Evolutionary conservation across 64 coral and sea anemone genomes (phyloP).

Genomic region (Platygyra sinensis): DNA sequence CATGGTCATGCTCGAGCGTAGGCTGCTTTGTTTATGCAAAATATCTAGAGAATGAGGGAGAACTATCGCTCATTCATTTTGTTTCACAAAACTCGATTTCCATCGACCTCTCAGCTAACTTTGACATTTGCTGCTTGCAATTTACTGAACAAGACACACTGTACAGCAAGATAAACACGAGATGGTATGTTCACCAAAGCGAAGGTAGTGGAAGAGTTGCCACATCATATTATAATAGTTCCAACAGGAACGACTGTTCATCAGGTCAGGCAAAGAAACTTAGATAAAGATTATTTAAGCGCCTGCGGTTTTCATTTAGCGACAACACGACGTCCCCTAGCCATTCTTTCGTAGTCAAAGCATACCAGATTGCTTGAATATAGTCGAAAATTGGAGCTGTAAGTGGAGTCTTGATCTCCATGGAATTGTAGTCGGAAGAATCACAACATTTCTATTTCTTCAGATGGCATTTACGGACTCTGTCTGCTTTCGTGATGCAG

Average conservation of each 20-base stretch:
- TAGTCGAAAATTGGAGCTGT: too few species aligned
- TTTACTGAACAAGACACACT: constrained; percentile 99
- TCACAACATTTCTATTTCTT: too few species aligned
- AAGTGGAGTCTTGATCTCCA: too few species aligned
- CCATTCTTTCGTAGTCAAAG: too few species aligned
- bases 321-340: too few species aligned
- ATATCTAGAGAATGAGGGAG: constrained; percentile 90
- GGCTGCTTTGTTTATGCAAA: constrained; percentile 99
- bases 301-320: too few species aligned
- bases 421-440: too few species aligned
- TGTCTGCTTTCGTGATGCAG: too few species aligned
- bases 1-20: constrained; percentile 98
- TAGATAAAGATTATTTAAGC: too few species aligned
- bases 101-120: constrained; percentile 93
- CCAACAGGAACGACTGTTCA: constrained; percentile 82
- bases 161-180: constrained; percentile 96
- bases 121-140: constrained; percentile 99
- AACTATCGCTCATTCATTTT: constrained; percentile 83
- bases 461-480: too few species aligned
- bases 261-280: constrained; percentile 44
- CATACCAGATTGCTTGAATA: too few species aligned
- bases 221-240: constrained; percentile 88
- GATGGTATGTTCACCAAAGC: constrained; percentile 96
- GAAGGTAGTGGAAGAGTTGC: constrained; percentile 95
- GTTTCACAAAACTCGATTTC: constrained; percentile 93